phyloP scores from a whole-genome alignment of 2,888 invertebrate genomes.

The Conops quadrifasciatus region DNA sequence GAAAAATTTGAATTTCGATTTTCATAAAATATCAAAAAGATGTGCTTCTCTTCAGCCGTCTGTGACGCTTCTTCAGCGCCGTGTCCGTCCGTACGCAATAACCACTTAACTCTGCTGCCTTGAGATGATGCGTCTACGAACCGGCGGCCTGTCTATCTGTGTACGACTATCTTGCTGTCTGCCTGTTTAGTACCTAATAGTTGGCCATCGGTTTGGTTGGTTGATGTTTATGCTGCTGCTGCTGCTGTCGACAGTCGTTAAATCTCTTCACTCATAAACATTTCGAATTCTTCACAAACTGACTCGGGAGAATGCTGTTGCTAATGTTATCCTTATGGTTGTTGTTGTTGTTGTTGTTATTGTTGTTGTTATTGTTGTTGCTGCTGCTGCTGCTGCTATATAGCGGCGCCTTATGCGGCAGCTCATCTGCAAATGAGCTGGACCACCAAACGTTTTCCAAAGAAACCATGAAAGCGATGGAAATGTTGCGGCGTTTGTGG shows the following conservation, averaged over 20 bases:
- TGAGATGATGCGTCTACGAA: background rate
- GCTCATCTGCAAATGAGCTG: constrained; percentile 26
- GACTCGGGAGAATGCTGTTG: constrained; percentile 14
- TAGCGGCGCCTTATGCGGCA: constrained; percentile 15
- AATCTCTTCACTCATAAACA: constrained; percentile 15
- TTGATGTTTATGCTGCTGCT: constrained; percentile 1
- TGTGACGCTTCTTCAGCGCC: no score
- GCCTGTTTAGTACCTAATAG: background rate
- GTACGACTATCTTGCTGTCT: background rate
- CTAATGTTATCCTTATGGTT: background rate
- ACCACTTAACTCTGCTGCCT: no score
- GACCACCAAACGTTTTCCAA: constrained; percentile 23
- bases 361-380: background rate
- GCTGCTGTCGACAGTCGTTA: constrained; percentile 8
- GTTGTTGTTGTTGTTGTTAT: background rate
- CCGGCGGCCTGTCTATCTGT: background rate
- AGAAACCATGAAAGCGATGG: background rate
- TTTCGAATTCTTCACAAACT: constrained; percentile 25
- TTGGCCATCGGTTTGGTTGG: background rate
- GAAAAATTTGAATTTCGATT: background rate
- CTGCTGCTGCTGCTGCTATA: background rate
- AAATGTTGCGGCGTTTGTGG: background rate
- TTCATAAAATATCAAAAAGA: constrained; percentile 14
- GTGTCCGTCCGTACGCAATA: no score
- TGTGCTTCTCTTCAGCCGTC: background rate